These are phyloP conservation scores for Pantherophis guttatus DNA, from an alignment of 2,113 vertebrate species.

Conservation along the genomic window DNA sequence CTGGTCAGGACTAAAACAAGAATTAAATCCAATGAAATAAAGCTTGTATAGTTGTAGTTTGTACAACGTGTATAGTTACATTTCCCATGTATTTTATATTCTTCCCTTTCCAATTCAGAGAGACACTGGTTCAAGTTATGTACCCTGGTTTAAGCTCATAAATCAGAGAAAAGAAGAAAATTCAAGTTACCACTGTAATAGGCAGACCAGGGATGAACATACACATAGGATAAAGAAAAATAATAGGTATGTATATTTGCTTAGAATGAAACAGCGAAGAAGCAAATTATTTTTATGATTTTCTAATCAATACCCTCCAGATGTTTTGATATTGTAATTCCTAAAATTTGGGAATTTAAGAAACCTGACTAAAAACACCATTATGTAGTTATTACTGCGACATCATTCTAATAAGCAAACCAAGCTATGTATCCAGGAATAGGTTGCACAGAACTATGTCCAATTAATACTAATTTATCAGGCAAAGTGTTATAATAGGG, in stretches of 20 bases:
- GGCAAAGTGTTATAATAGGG: not conserved
- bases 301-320: not conserved
- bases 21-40: not conserved
- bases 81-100: not conserved
- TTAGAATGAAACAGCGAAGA: not conserved
- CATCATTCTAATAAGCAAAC: not conserved
- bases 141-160: not conserved
- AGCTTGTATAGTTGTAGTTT: not conserved
- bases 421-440: not conserved
- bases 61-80: not conserved
- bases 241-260: not conserved
- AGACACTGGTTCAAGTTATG: not conserved
- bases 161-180: not conserved
- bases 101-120: not conserved
- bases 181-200: not conserved
- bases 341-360: not conserved
- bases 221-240: not conserved
- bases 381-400: not conserved
- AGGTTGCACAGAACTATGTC: not conserved
- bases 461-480: not conserved
- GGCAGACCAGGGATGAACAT: not conserved
- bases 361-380: not conserved
- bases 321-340: not conserved
- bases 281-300: not conserved
- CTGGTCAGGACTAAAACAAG: not conserved